A percentile compares a stretch with the other conserved stretches of the same genome.
phyloP scores from a whole-genome alignment of 2,888 invertebrate species.

The Entomobrya proxima region DNA sequence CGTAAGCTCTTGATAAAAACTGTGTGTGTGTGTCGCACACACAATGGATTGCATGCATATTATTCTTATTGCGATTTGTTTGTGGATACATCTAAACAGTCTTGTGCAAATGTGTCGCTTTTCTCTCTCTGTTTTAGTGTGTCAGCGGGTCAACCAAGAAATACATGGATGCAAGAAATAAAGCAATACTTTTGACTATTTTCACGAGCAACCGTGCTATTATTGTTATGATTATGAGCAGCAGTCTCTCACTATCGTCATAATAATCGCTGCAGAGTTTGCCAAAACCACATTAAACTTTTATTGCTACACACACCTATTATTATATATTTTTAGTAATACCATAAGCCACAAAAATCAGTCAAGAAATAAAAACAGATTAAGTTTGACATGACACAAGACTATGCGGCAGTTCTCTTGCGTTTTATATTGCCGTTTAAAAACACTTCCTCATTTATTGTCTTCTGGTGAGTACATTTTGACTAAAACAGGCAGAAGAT shows the following conservation, averaged over 20 bases:
- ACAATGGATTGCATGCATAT: neutral
- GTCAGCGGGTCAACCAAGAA: constrained; percentile 51
- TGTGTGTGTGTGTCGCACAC: neutral
- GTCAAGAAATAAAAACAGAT: constrained; percentile 15
- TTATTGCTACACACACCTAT: constrained; percentile 29
- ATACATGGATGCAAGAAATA: too few species aligned
- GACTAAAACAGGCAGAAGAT: neutral
- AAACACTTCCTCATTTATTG: constrained; percentile 1
- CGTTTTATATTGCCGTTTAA: neutral
- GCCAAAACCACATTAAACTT: constrained; percentile 33
- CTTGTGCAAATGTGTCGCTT: constrained; percentile 37
- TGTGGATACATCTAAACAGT: neutral
- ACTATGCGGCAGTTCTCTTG: neutral
- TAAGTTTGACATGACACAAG: constrained; percentile 41
- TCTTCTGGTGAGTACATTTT: neutral
- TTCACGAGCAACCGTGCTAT: constrained; percentile 28
- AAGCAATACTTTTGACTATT: constrained; percentile 9
- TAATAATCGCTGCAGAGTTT: constrained; percentile 2
- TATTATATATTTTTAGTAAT: constrained; percentile 7
- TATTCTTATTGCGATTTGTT: neutral
- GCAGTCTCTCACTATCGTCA: neutral
- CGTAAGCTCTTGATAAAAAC: neutral
- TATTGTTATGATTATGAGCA: constrained; percentile 34
- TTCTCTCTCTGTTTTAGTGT: constrained; percentile 47
- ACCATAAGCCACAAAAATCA: constrained; percentile 11